A percentile compares a stretch with the other conserved stretches of the same genome.
Evolutionary conservation across 2,888 invertebrate genomes (phyloP).

Genomic region (Nysson spinosus): DNA sequence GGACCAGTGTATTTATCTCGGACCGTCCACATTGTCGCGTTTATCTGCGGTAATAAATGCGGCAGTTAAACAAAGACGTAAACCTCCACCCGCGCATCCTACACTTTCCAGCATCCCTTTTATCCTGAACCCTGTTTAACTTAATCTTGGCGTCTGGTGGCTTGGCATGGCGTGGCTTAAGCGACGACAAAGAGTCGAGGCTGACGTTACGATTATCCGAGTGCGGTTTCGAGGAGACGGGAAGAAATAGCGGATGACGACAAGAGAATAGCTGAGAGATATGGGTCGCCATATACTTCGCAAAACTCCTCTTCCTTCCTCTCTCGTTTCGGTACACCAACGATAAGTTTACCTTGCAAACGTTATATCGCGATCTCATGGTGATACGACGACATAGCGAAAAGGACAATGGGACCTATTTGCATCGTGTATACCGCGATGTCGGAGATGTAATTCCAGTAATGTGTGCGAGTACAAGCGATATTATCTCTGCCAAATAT

Average conservation of each 20-base stretch:
- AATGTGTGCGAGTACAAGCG: not conserved
- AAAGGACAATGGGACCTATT: conserved; percentile 7
- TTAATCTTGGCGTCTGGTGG: conserved; percentile 12
- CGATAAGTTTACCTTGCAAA: not conserved
- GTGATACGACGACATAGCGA: conserved; percentile 6
- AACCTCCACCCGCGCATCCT: not conserved
- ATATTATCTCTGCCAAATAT: not conserved
- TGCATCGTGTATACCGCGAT: not conserved
- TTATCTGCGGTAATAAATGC: conserved; percentile 70
- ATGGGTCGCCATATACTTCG: not conserved
- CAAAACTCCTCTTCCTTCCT: not conserved
- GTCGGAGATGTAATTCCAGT: not conserved
- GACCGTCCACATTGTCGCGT: conserved; percentile 52
- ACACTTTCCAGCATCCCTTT: conserved; percentile 22
- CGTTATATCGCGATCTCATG: not conserved
- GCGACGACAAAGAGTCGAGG: conserved; percentile 49
- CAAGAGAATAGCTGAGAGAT: not conserved
- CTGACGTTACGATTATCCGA: conserved; percentile 58
- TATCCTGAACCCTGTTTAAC: conserved; percentile 19
- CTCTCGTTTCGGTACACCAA: not conserved
- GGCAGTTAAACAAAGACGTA: conserved; percentile 61
- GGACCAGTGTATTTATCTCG: conserved; percentile 53
- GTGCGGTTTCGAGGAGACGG: conserved; percentile 17
- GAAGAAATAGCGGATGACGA: not conserved
- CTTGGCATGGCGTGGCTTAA: conserved; percentile 54